Evolutionary conservation across 2,113 vertebrate species (phyloP), one percentile per base, ranked within the genome.

Genomic region (Paraplagusia blochii): DNA sequence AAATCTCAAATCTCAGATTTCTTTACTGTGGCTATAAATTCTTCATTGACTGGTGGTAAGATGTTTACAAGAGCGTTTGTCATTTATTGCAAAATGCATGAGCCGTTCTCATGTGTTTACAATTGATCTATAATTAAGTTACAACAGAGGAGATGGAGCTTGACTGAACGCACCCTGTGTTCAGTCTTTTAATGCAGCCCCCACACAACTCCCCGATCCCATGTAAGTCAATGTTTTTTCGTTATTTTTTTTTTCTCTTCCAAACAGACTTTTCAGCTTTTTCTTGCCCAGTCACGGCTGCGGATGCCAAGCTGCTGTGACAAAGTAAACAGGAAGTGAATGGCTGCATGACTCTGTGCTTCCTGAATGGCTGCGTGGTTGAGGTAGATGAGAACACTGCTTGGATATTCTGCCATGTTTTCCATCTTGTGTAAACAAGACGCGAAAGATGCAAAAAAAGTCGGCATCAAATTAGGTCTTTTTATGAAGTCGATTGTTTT

Each of bases 251-350:
- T n/a, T n/a, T n/a, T n/a, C n/a, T n/a, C n/a, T n/a, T n/a, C n/a
- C n/a, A n/a, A n/a, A 38, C 11, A 43, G 8, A 54, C 5, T 45
- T 7, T 36, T 50, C 13, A 14, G 8, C 33, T 36, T 66, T 36
- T 66, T 47, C 8, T 15, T 55, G 42, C 52, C 11, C 13, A 49
- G 15, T 38, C 34, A 35, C 39, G 14, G 36, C 42, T 48, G 7
- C 35, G 15, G 46, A 8, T 36, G 47, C 43, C 10, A 52, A 34
- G 29, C 46, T 64, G 11, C 36, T 53, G 47, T n/a, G 11, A 43
- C 33, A 47, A 58, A 66, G 56, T 53, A 62, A 76, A 80, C 66
- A 78, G 63, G 73, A 84, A 82, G 70, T 65, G 38, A 63, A 53
- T 60, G 0, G 12, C 16, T 54, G 11, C 53, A 65, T 77, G 59